phyloP scores from a whole-genome alignment of 2,113 vertebrate genomes.

The Micronycteris hirsuta region DNA sequence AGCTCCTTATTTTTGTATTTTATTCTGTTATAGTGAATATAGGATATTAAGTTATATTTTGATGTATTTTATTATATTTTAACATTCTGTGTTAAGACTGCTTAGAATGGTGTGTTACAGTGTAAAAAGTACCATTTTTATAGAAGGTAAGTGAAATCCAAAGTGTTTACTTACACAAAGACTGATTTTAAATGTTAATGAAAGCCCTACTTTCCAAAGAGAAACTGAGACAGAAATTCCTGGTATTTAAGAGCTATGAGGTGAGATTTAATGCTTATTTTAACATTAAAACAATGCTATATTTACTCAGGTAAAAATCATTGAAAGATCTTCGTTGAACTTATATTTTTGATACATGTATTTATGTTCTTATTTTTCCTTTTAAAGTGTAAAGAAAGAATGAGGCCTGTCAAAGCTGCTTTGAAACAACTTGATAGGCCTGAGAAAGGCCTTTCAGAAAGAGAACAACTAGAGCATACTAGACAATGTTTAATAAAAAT shows the following conservation, averaged over 20 bases:
- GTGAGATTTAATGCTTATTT: conserved; percentile 24
- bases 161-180: conserved; percentile 15
- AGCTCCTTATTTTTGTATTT: background rate
- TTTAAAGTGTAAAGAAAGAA: conserved; percentile 96
- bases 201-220: conserved; percentile 36
- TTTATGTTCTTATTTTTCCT: conserved; percentile 17
- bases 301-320: conserved; percentile 8
- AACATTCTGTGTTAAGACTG: background rate
- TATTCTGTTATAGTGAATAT: background rate
- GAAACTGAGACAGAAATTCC: background rate
- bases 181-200: background rate
- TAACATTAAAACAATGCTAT: background rate
- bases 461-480: conserved; percentile 97
- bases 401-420: conserved; percentile 98
- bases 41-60: background rate
- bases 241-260: background rate
- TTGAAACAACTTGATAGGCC: conserved; percentile 97
- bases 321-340: background rate
- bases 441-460: conserved; percentile 97
- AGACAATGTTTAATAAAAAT: conserved; percentile 98
- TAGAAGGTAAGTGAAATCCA: background rate
- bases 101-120: background rate
- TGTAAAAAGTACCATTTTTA: background rate
- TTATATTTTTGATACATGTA: conserved; percentile 7
- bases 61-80: background rate